A percentile compares a stretch with the other conserved stretches of the same genome.
Evolutionary conservation across 2,888 invertebrate genomes (phyloP).

Genomic region (Lordiphosa fenestrarum): DNA sequence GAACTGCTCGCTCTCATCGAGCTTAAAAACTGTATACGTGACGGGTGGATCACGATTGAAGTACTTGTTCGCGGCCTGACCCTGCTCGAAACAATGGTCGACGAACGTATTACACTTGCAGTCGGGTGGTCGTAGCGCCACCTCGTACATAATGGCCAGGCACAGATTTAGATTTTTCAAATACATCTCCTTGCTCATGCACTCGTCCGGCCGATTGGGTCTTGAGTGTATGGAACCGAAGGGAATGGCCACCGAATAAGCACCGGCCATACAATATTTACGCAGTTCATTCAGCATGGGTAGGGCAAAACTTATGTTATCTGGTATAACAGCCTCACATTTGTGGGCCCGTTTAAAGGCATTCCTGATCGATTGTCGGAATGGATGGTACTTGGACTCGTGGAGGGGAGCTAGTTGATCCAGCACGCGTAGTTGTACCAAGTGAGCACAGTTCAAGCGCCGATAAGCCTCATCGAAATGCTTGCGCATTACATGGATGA

Average conservation of each 20-base stretch:
- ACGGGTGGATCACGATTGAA: background rate
- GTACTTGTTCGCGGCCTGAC: conserved; percentile 22
- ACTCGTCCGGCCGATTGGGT: conserved; percentile 23
- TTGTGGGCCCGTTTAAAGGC: conserved; percentile 24
- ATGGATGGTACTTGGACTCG: conserved; percentile 1
- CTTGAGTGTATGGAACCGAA: conserved; percentile 33
- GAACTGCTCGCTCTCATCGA: conserved; percentile 22
- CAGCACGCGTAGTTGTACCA: conserved; percentile 10
- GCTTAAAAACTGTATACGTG: conserved; percentile 29
- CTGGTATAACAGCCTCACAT: conserved; percentile 19
- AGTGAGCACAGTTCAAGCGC: conserved; percentile 21
- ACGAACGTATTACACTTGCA: conserved; percentile 40
- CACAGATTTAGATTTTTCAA: conserved; percentile 21
- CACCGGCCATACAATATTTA: conserved; percentile 19
- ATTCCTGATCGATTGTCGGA: conserved; percentile 9
- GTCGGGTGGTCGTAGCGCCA: conserved; percentile 23
- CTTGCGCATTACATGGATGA: conserved; percentile 2
- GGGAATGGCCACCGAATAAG: conserved; percentile 33
- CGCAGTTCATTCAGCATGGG: conserved; percentile 38
- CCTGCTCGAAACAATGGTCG: conserved; percentile 26
- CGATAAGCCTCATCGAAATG: conserved; percentile 28
- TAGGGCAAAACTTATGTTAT: conserved; percentile 21
- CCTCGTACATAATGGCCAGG: conserved; percentile 31
- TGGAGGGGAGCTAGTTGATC: conserved; percentile 36
- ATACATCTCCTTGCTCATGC: conserved; percentile 15